Evolutionary conservation across 2,888 invertebrate species (phyloP).

Genomic region (Tipula confusa): DNA sequence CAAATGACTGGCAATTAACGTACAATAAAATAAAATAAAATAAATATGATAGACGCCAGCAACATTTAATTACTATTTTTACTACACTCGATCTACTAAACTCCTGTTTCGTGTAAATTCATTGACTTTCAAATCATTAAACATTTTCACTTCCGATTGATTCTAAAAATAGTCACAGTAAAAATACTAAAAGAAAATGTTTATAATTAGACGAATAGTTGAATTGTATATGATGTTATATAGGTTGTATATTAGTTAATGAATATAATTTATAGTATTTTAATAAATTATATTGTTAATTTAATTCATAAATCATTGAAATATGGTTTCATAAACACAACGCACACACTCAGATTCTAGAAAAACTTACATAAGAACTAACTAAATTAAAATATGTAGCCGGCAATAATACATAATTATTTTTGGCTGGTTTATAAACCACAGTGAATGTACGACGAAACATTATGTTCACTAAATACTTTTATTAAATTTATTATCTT

Average conservation of each 20-base stretch:
- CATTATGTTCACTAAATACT: slow-evolving; percentile 38
- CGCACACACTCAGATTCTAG: no score
- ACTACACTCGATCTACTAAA: background rate
- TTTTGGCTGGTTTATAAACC: slow-evolving; percentile 46
- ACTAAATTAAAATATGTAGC: slow-evolving; percentile 48
- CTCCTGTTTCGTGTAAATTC: background rate
- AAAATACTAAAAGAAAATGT: background rate
- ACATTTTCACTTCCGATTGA: background rate
- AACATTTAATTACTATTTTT: background rate
- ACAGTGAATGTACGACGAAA: slow-evolving; percentile 50
- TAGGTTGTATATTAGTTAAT: background rate
- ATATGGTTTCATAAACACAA: background rate
- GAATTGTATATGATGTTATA: background rate
- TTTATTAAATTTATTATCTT: background rate
- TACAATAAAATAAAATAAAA: background rate
- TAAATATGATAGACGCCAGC: background rate
- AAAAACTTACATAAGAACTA: slow-evolving; percentile 47
- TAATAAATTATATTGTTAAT: background rate
- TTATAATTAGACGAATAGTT: background rate
- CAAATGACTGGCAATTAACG: background rate
- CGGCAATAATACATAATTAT: slow-evolving; percentile 46
- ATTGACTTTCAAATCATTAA: background rate
- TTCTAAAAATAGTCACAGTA: background rate
- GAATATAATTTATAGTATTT: background rate
- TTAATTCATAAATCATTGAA: background rate